These are phyloP conservation scores for Sphenodon punctatus DNA, from an alignment of 2,797 vertebrate genomes.

Conservation along the genomic window DNA sequence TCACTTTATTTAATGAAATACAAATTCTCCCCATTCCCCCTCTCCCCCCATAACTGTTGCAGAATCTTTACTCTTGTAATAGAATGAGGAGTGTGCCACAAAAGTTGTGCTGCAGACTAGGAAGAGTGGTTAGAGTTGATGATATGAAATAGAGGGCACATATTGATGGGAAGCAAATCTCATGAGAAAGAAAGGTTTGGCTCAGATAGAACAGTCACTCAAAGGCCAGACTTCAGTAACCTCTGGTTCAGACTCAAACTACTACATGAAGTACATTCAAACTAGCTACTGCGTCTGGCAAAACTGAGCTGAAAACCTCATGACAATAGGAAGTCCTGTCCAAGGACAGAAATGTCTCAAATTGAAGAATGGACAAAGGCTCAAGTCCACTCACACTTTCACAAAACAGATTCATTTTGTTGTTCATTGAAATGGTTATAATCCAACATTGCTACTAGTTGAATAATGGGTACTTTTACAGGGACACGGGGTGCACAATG, in stretches of 20 bases:
- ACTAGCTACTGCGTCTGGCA: too few species aligned
- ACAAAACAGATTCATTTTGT: neutral
- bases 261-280: too few species aligned
- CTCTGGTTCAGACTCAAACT: too few species aligned
- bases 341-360: neutral
- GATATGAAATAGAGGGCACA: neutral
- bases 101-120: too few species aligned
- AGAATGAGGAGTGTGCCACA: too few species aligned
- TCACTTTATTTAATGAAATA: too few species aligned
- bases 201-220: neutral
- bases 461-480: too few species aligned
- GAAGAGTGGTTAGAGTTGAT: too few species aligned
- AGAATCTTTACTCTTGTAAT: too few species aligned
- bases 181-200: neutral
- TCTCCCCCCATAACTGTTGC: too few species aligned
- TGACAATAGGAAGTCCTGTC: neutral
- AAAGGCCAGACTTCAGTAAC: neutral
- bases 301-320: neutral
- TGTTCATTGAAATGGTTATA: fast-evolving
- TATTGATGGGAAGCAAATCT: neutral
- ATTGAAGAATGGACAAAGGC: fast-evolving
- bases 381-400: neutral
- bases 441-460: neutral
- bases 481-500: too few species aligned
- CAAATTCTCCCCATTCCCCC: too few species aligned